Percentiles rank a stretch among this genome's conserved stretches.
Conservation (phyloP, 2,113 vertebrate species). For the Genyomyrus donnyi region DNA sequence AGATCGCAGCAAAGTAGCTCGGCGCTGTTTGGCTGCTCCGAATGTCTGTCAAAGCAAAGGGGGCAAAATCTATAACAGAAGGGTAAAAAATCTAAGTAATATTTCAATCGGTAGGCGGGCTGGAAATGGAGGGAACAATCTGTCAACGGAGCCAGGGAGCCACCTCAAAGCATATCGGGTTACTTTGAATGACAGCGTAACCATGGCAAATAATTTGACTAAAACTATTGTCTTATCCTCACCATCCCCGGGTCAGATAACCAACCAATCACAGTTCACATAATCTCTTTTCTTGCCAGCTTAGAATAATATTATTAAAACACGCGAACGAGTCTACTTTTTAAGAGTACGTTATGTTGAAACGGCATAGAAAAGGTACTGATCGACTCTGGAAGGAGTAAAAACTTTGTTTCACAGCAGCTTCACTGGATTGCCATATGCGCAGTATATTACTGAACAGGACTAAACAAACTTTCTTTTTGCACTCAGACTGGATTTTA, state of each 20-base stretch:
- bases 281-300: slow-evolving; percentile 91
- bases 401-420: slow-evolving; percentile 47
- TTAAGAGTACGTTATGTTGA: slow-evolving; percentile 65
- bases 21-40: slow-evolving; percentile 62
- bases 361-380: slow-evolving; percentile 59
- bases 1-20: slow-evolving; percentile 36
- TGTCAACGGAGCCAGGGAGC: slow-evolving; percentile 77
- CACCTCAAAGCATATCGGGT: slow-evolving; percentile 88
- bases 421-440: slow-evolving; percentile 51
- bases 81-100: slow-evolving; percentile 58
- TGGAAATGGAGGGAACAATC: slow-evolving; percentile 71
- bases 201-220: slow-evolving; percentile 99
- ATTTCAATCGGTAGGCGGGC: slow-evolving; percentile 72
- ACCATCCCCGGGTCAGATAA: slow-evolving; percentile 94
- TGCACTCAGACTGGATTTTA: slow-evolving; percentile 41
- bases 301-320: slow-evolving; percentile 99
- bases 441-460: slow-evolving; percentile 46
- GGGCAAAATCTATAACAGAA: slow-evolving; percentile 41
- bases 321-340: slow-evolving; percentile 62
- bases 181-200: slow-evolving; percentile 97
- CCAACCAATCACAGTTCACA: slow-evolving; percentile 96
- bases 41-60: slow-evolving; percentile 71
- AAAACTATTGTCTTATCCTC: slow-evolving; percentile 97
- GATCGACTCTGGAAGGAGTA: slow-evolving; percentile 52
- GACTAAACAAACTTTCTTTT: slow-evolving; percentile 45